Percentiles rank a stretch among this genome's conserved stretches.
phyloP scores from a whole-genome alignment of 1,140 invertebrate species.

The Neelides sp. region DNA sequence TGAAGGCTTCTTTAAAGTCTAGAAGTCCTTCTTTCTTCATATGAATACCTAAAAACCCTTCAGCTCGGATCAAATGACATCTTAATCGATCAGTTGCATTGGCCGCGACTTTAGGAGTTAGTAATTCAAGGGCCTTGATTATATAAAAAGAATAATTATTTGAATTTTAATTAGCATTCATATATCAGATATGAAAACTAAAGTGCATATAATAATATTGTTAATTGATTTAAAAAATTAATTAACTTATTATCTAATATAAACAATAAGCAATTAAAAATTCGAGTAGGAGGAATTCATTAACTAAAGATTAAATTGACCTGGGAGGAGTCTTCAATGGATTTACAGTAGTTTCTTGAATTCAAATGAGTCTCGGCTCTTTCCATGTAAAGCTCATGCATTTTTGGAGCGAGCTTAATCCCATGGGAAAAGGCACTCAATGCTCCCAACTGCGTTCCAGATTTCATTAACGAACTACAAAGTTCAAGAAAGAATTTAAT shows the following conservation, averaged over 20 bases:
- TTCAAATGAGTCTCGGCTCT: slow-evolving; percentile 62
- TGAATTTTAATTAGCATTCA: background rate
- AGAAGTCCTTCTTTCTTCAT: slow-evolving; percentile 55
- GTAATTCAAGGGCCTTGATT: slow-evolving; percentile 53
- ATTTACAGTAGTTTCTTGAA: slow-evolving; percentile 57
- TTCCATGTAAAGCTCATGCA: slow-evolving; percentile 58
- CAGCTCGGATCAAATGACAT: slow-evolving; percentile 55
- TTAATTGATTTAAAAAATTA: background rate
- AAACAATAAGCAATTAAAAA: background rate
- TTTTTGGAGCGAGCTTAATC: slow-evolving; percentile 57
- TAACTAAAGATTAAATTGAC: slow-evolving; percentile 37
- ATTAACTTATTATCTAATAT: background rate
- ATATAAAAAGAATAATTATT: slow-evolving; percentile 1
- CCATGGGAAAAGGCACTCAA: slow-evolving; percentile 67
- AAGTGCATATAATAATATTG: background rate
- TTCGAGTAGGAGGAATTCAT: slow-evolving; percentile 4
- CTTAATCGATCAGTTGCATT: slow-evolving; percentile 56
- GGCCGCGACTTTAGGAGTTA: slow-evolving; percentile 52
- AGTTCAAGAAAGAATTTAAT: slow-evolving; percentile 2
- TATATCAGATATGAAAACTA: background rate
- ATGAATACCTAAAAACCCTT: slow-evolving; percentile 55
- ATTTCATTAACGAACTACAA: slow-evolving; percentile 53
- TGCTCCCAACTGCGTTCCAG: slow-evolving; percentile 61
- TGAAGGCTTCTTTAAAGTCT: slow-evolving; percentile 58
- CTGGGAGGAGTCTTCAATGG: slow-evolving; percentile 48